Conservation (phyloP, 2,888 invertebrate genomes). For the Tenthredo livida region DNA sequence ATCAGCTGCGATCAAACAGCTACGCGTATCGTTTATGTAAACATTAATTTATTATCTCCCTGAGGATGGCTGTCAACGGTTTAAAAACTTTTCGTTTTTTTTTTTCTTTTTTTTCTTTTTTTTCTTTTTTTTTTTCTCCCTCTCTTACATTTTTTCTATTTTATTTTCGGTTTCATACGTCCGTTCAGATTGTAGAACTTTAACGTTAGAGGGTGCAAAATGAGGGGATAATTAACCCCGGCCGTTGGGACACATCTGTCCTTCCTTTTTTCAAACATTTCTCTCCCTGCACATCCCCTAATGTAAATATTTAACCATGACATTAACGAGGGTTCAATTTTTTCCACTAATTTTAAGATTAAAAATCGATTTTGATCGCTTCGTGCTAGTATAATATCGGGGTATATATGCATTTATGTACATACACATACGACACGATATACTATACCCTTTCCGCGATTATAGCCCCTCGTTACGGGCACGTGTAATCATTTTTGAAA, state of each 20-base stretch:
- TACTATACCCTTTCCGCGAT: background rate
- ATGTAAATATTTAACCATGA: background rate
- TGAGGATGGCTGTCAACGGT: background rate
- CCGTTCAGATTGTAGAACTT: background rate
- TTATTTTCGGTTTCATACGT: background rate
- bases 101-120: background rate
- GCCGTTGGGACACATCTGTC: background rate
- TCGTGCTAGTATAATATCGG: background rate
- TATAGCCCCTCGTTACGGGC: background rate
- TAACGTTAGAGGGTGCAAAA: background rate
- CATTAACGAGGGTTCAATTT: background rate
- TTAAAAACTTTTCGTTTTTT: background rate
- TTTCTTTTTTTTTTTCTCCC: background rate
- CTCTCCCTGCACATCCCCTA: background rate
- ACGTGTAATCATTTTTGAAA: background rate
- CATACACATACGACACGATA: background rate
- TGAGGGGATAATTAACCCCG: background rate
- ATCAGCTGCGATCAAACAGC: constrained; percentile 5
- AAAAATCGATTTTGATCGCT: background rate
- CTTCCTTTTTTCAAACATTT: background rate
- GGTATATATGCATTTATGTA: no score
- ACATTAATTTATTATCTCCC: constrained; percentile 16
- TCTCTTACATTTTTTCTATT: no score
- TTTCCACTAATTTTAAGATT: background rate
- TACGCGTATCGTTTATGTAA: background rate